Evolutionary conservation across 2,888 invertebrate species (phyloP), one percentile per base, ranked within the genome.

Genomic region (Ornithoptera priamus): DNA sequence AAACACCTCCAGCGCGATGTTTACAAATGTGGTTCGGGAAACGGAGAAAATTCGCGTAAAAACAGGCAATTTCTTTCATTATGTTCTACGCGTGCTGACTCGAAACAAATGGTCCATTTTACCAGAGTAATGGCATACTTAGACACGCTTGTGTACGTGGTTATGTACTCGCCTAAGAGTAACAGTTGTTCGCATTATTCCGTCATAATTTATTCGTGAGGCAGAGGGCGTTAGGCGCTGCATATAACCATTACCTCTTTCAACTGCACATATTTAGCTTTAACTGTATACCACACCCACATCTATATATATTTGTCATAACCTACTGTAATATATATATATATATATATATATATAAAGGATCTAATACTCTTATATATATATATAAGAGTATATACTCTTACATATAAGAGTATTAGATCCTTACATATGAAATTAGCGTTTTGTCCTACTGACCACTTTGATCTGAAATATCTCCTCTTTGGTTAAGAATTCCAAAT

Each of bases 51-150:
- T 64, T 65, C 60, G 70, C 67, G 42, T 57, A 70, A 67, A 70
- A 70, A 70, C 73, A 73, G 72, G 74, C 72, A 75, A 72, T 74
- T 76, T 74, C 74, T 75, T 76, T 76, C 77, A 75, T 75, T 75
- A 74, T 75, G 74, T 71, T 73, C 74, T 72, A 76, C 75, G 78
- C 76, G 77, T 76, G 74, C 77, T 74, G 75, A 75, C 78, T 76
- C 72, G 72, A 73, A 77, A 81, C 76, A 78, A 81, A 81, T 80
- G 77, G 77, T 72, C 77, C 77, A 78, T 81, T 81, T 76, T 75
- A 73, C 73, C 74, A 72, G 75, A 79, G 75, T 80, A 81, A 81
- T 78, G 77, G 78, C 78, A 74, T 75, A 80, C 80, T 79, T 79
- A 79, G 76, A 77, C 76, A 75, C 75, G 75, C 75, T 75, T 77